These are phyloP conservation scores for Andricus grossulariae DNA, from an alignment of 1,140 invertebrate genomes.

Conservation along the genomic window DNA sequence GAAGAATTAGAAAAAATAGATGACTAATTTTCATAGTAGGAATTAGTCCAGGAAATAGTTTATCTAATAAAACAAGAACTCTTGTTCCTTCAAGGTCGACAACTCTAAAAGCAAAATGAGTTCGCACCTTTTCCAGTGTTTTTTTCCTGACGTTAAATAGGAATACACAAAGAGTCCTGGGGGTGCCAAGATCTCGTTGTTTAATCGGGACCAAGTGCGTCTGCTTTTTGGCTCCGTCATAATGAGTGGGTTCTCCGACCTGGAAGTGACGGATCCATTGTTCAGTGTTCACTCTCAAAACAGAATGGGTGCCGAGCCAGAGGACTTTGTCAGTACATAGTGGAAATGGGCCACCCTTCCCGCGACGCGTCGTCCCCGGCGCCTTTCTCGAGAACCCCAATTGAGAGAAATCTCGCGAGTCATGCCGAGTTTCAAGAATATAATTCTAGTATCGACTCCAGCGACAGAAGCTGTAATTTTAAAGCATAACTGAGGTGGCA, in stretches of 20 bases:
- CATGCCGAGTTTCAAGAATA: constrained; percentile 6
- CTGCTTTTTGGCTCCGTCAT: background rate
- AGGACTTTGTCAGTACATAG: constrained; percentile 3
- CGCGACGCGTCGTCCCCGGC: background rate
- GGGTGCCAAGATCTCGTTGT: background rate
- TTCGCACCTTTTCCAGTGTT: too few species aligned
- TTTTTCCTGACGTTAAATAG: too few species aligned
- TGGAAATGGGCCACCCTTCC: background rate
- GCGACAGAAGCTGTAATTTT: background rate
- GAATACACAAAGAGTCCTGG: too few species aligned
- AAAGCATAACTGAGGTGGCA: background rate
- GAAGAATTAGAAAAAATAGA: too few species aligned
- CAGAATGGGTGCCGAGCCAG: background rate
- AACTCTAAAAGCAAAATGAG: too few species aligned
- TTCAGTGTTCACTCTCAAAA: constrained; percentile 7
- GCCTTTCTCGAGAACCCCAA: constrained; percentile 13
- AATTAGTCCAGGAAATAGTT: too few species aligned
- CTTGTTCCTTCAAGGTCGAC: too few species aligned
- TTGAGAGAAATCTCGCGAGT: constrained; percentile 15
- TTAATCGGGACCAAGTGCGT: constrained; percentile 19
- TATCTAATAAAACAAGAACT: too few species aligned
- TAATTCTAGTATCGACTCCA: constrained; percentile 13
- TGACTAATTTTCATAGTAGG: too few species aligned
- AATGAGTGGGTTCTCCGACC: constrained; percentile 38
- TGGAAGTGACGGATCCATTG: constrained; percentile 40